Percentiles rank a stretch among this genome's conserved stretches.
Conservation (phyloP, 2,888 invertebrate genomes). For the Drosophila rellima region DNA sequence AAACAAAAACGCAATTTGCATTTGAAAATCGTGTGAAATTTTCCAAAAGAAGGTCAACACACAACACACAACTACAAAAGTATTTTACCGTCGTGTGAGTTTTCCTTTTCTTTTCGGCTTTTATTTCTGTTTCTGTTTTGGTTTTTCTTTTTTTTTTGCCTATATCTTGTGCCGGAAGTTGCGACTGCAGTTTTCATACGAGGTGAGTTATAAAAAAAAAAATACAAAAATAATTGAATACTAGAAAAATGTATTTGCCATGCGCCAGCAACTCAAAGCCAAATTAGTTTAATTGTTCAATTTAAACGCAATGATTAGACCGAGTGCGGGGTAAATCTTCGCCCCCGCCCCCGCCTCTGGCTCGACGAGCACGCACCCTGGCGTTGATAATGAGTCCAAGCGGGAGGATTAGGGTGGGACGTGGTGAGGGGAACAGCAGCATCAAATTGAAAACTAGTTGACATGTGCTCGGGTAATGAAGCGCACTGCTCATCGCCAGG, state of each 20-base stretch:
- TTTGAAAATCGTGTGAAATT: conserved; percentile 77
- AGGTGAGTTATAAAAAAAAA: conserved; percentile 57
- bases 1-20: conserved; percentile 69
- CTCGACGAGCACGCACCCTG: conserved; percentile 70
- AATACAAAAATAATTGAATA: conserved; percentile 22
- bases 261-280: conserved; percentile 41
- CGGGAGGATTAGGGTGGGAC: not conserved
- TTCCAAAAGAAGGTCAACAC: conserved; percentile 57
- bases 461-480: conserved; percentile 51
- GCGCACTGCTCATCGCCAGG: conserved; percentile 33
- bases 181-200: conserved; percentile 50
- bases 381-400: conserved; percentile 68
- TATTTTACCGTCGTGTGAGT: conserved; percentile 16
- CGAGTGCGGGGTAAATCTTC: conserved; percentile 32
- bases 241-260: conserved; percentile 28
- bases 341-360: conserved; percentile 51
- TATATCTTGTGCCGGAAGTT: conserved; percentile 49
- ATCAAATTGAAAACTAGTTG: conserved; percentile 40
- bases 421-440: not conserved
- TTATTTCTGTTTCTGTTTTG: conserved; percentile 19
- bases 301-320: conserved; percentile 73
- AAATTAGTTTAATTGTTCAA: conserved; percentile 77
- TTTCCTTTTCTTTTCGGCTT: conserved; percentile 41
- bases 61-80: conserved; percentile 19
- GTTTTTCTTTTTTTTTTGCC: conserved; percentile 26